Evolutionary conservation across 2,888 invertebrate species (phyloP).

Genomic region (Eupithecia dodoneata): DNA sequence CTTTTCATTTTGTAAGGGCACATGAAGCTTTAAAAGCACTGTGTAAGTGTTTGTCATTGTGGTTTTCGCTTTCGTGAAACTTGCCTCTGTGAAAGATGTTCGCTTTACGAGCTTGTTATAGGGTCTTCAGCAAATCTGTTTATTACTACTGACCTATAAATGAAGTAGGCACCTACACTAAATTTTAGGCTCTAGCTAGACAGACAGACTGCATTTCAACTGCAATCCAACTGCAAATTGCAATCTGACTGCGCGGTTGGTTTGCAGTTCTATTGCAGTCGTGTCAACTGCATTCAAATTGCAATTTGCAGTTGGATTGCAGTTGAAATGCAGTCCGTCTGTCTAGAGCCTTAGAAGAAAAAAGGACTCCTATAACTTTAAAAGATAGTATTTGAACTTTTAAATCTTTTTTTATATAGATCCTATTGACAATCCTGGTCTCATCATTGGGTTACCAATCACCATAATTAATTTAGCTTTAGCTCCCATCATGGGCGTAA

Average conservation of each 20-base stretch:
- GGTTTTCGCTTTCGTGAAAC: slow-evolving; percentile 58
- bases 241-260: no score
- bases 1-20: slow-evolving; percentile 32
- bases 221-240: no score
- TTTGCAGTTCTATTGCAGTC: no score
- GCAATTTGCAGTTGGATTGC: no score
- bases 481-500: slow-evolving; percentile 10
- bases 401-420: background rate
- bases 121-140: background rate
- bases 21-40: slow-evolving; percentile 45
- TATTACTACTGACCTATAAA: background rate
- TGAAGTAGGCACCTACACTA: background rate
- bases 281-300: no score
- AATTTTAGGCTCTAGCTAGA: no score
- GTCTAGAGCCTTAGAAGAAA: background rate
- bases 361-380: background rate
- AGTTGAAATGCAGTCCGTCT: no score
- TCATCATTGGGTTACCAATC: background rate
- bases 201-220: no score
- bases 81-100: slow-evolving; percentile 32
- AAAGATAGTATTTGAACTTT: no score
- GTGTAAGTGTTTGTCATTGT: slow-evolving; percentile 47
- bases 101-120: slow-evolving; percentile 39
- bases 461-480: slow-evolving; percentile 5
- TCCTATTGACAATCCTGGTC: background rate